Evolutionary conservation across 2,113 vertebrate species (phyloP), one percentile per base, ranked within the genome.

Genomic region (Zosterops lateralis): DNA sequence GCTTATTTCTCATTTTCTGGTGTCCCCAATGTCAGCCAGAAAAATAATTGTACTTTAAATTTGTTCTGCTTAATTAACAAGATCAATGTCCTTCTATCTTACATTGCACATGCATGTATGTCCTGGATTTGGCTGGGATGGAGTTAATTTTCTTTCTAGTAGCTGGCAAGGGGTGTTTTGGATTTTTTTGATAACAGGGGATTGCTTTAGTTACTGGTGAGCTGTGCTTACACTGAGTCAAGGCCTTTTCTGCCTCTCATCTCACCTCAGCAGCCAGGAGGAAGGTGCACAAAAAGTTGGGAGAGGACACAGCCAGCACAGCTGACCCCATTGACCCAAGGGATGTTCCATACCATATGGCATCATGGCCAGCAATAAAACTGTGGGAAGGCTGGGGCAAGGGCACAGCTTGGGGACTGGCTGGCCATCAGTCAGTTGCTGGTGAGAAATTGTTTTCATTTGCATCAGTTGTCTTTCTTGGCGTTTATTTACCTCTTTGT

Each of bases 1-100:
- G 11, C 17, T 87, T 4, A 42, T 84, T 92, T 91, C 34, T 70
- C 3, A 1, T 65, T 68, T 28, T 62, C 40, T 81, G 13, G 36
- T 82, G 53, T 72, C 64, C 13, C 4, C 29, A 71, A 3, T 68
- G 48, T 53, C 54, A 83, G 15, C 26, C 28, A 42, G 15, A 28
- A 75, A 85, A 82, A 61, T 31, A 82, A 75, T 22, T 75, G 24
- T 61, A 65, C 45, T 92, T 93, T 72, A 53, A 51, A 68, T 85
- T 75, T 82, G 40, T 84, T 87, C 44, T 87, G 50, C 62, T 65
- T 40, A 64, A 61, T 79, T 82, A 90, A 47, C 22, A 91, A 70
- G 61, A 72, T 75, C 21, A 64, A 19, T 44, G n/a, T 48, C 53
- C 29, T 36, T 47, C 6, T 65, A 17, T 48, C 36, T 79, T 79